Evolutionary conservation across 2,797 vertebrate species (phyloP).

Genomic region (Rhynchonycteris naso): DNA sequence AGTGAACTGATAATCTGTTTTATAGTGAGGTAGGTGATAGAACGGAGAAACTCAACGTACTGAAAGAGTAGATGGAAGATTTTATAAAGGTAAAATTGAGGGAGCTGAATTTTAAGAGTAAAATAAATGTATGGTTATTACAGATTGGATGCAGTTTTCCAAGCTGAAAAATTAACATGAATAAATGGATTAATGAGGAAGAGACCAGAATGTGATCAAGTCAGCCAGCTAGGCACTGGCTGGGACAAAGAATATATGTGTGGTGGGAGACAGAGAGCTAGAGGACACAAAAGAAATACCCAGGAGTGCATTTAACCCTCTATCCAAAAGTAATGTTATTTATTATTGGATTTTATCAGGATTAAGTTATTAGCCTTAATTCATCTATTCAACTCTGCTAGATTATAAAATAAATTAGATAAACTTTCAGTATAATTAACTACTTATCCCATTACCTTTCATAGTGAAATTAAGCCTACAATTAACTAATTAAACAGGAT

Average conservation of each 20-base stretch:
- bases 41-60: background rate
- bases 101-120: background rate
- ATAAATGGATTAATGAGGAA: background rate
- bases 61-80: background rate
- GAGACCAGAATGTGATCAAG: background rate
- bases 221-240: background rate
- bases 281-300: background rate
- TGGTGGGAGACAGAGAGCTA: no score
- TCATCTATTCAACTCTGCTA: background rate
- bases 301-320: background rate
- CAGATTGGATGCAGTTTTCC: background rate
- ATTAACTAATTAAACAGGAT: conserved; percentile 55
- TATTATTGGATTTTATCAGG: conserved; percentile 39
- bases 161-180: background rate
- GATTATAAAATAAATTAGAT: conserved; percentile 55
- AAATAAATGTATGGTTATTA: background rate
- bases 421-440: conserved; percentile 45
- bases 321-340: conserved; percentile 24
- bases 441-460: conserved; percentile 58
- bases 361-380: conserved; percentile 20
- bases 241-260: background rate
- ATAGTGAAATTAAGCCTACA: conserved; percentile 40
- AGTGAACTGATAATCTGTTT: background rate
- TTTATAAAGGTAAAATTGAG: background rate
- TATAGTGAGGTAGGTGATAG: background rate